phyloP scores from a whole-genome alignment of 2,888 invertebrate species.

The Ectemnius cavifrons region DNA sequence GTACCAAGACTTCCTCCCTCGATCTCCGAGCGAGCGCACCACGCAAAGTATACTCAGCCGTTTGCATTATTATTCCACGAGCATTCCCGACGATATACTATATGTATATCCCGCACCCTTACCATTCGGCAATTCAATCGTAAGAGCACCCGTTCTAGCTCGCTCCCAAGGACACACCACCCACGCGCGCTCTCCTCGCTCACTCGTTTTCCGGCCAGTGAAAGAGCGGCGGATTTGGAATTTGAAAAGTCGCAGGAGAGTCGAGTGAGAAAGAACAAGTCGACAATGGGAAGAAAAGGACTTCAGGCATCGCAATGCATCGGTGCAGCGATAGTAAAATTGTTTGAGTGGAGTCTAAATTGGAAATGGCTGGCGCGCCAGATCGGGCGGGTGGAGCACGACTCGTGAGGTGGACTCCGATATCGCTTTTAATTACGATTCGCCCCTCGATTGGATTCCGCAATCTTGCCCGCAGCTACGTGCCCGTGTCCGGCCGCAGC shows the following conservation, averaged over 20 bases:
- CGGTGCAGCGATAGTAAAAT: too few relatives aligned
- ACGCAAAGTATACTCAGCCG: not conserved
- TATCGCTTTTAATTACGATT: slow-evolving; percentile 52
- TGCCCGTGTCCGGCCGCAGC: slow-evolving; percentile 8
- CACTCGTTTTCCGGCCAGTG: too few relatives aligned
- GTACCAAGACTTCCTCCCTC: not conserved
- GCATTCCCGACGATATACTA: not conserved
- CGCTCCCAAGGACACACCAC: too few relatives aligned
- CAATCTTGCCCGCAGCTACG: slow-evolving; percentile 26
- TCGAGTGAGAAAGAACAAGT: too few relatives aligned
- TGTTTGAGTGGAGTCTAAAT: too few relatives aligned
- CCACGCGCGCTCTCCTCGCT: too few relatives aligned
- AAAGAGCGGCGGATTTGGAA: too few relatives aligned
- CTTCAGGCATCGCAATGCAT: too few relatives aligned
- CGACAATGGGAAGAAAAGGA: too few relatives aligned
- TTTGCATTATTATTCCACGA: slow-evolving; percentile 5
- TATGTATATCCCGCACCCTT: not conserved
- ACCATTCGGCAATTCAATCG: slow-evolving; percentile 5
- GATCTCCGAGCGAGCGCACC: not conserved
- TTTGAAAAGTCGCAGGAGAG: too few relatives aligned
- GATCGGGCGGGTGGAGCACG: too few relatives aligned
- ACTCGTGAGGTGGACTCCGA: slow-evolving; percentile 16
- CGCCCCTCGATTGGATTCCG: slow-evolving; percentile 41
- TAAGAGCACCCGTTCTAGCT: not conserved
- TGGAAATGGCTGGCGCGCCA: too few relatives aligned